Evolutionary conservation across 2,888 invertebrate genomes (phyloP).

Genomic region (Mimas tiliae): DNA sequence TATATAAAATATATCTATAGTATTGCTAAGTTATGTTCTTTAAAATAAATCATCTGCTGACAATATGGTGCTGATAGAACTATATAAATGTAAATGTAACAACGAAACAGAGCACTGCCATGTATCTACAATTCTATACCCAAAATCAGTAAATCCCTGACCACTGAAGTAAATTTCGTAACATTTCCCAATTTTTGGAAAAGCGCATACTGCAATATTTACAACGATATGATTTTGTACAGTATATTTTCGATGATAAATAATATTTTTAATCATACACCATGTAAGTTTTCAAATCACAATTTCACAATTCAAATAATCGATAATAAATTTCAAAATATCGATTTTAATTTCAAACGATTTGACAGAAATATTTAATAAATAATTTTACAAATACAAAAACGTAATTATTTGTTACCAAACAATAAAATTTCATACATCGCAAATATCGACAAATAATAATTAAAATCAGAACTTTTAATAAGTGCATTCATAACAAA

Average conservation of each 20-base stretch:
- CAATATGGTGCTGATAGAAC: slow-evolving; percentile 31
- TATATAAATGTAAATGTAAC: slow-evolving; percentile 31
- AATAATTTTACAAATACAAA: slow-evolving; percentile 16
- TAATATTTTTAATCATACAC: slow-evolving; percentile 3
- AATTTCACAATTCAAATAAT: slow-evolving; percentile 5
- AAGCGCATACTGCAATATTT: slow-evolving; percentile 17
- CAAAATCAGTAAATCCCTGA: slow-evolving; percentile 10
- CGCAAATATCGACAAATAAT: slow-evolving; percentile 8
- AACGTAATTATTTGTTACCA: not conserved
- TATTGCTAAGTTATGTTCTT: slow-evolving; percentile 32
- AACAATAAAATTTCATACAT: slow-evolving; percentile 15
- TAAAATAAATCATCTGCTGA: slow-evolving; percentile 32
- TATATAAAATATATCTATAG: slow-evolving; percentile 28
- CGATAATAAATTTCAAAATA: slow-evolving; percentile 3
- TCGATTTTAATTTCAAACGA: slow-evolving; percentile 15
- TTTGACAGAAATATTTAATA: slow-evolving; percentile 3
- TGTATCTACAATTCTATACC: slow-evolving; percentile 17
- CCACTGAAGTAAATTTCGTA: not conserved
- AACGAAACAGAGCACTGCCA: slow-evolving; percentile 35
- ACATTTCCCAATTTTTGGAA: not conserved
- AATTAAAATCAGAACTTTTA: slow-evolving; percentile 7
- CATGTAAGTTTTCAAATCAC: slow-evolving; percentile 22
- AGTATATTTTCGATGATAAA: slow-evolving; percentile 22
- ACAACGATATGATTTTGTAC: slow-evolving; percentile 24
- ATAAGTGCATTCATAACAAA: slow-evolving; percentile 17